Base-by-base conservation (phyloP, 2,113 vertebrate genomes). In the Ctenomys sociabilis region DNA sequence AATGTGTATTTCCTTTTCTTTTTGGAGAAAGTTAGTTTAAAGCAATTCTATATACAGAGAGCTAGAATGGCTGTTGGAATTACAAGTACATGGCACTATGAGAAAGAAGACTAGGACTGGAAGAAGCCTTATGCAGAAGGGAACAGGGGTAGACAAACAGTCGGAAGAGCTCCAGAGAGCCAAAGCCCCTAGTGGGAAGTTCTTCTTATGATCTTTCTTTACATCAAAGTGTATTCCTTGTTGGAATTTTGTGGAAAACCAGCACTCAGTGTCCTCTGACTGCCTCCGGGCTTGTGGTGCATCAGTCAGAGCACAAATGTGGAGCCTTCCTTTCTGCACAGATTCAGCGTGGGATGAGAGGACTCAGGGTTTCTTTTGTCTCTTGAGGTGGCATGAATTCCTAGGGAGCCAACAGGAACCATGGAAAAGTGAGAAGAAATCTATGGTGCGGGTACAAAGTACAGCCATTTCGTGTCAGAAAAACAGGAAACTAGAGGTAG, bases 251-350 rank as follows among this genome's bases (percentile, higher is more conserved):
- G 12, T 63, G 66, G 54, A 70, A 37, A 83, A 63, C 0, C 13
- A 13, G 4, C n/a, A 64, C 61, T 87, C 19, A 64, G 43, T 35
- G 32, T 77, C 52, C 21, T 43, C 8, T 70, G 43, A 52, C 37
- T 59, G 4, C 37, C 21, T n/a, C n/a, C 57, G 30, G 30, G 12
- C 3, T 10, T 32, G 3, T 4, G 43, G 7, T 1, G 4, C 17
- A 8, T 14, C 14, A 52, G 17, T 35, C 30, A 57, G 49, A 13
- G 40, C 4, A 12, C 14, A 10, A 1, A 21, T 24, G 8, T 2
- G 16, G 21, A 19, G 11, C 7, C 4, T 32, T 17, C 28, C 45
- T 49, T 3, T 32, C 4, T 1, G 4, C 43, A 8, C 10, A 21
- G n/a, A 30, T 43, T 90, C 43, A 16, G n/a, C 1, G 4, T 10